phyloP scores from a whole-genome alignment of 1,140 invertebrate genomes.

The Ganaspis sp. region DNA sequence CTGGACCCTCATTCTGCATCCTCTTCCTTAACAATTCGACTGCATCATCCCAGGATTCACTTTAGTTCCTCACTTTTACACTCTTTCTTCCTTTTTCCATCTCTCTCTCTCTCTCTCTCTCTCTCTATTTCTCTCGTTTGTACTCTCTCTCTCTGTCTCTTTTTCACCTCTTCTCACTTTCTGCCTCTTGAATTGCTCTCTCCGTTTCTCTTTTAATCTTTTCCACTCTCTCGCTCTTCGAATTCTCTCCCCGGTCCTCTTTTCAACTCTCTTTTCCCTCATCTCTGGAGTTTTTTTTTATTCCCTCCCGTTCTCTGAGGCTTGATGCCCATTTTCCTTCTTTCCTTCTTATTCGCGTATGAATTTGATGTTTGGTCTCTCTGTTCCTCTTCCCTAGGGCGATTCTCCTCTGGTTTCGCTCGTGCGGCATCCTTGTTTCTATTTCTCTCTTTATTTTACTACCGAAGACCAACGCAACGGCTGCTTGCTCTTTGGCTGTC shows the following conservation, averaged over 20 bases:
- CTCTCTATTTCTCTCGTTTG: too few relatives aligned
- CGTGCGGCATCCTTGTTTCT: constrained; percentile 38
- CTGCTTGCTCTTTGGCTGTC: constrained; percentile 67
- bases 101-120: constrained; percentile 20
- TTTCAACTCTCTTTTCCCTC: constrained; percentile 42
- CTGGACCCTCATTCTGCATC: constrained; percentile 43
- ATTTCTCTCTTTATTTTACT: constrained; percentile 57
- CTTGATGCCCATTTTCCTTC: constrained; percentile 39
- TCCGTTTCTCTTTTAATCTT: constrained; percentile 25
- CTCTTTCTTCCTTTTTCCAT: constrained; percentile 25
- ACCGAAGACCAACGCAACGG: constrained; percentile 48
- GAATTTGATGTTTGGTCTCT: constrained; percentile 34
- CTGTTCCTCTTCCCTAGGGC: constrained; percentile 42
- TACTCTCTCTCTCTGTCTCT: constrained; percentile 27
- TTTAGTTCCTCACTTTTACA: constrained; percentile 44
- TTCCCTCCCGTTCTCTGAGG: background rate
- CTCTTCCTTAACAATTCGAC: constrained; percentile 48
- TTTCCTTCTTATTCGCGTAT: constrained; percentile 36
- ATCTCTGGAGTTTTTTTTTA: constrained; percentile 38
- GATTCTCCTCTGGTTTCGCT: constrained; percentile 38
- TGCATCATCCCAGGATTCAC: constrained; percentile 33
- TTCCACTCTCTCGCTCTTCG: constrained; percentile 42
- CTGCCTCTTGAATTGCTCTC: constrained; percentile 44
- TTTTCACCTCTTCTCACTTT: constrained; percentile 30
- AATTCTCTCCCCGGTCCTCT: constrained; percentile 38